phyloP scores from a whole-genome alignment of 2,797 vertebrate genomes.

The Acanthiza pusilla region DNA sequence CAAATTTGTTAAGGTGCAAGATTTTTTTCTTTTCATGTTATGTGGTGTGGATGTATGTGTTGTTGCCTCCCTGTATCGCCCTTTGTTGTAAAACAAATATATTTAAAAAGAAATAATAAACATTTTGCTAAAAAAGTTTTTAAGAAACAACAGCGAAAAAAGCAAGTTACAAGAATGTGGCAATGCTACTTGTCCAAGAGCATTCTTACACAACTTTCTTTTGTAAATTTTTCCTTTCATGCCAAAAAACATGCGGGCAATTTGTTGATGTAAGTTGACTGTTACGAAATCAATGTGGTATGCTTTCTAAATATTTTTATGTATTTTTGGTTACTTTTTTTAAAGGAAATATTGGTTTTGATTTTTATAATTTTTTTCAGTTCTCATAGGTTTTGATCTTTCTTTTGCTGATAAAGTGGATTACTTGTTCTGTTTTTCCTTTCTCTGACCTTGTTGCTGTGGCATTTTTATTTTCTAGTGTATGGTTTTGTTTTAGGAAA shows the following conservation, averaged over 20 bases:
- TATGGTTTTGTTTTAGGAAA: constrained; percentile 47
- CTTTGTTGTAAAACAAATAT: constrained; percentile 79
- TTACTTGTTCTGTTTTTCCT: constrained; percentile 80
- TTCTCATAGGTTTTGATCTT: constrained; percentile 59
- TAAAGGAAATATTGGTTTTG: constrained; percentile 57
- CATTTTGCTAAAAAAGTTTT: constrained; percentile 80
- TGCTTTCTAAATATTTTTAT: constrained; percentile 85
- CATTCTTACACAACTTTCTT: constrained; percentile 99
- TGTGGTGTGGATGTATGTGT: constrained; percentile 99
- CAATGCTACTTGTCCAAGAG: constrained; percentile 90
- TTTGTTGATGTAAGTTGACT: constrained; percentile 99
- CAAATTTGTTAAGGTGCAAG: constrained; percentile 79
- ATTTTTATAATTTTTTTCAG: constrained; percentile 60
- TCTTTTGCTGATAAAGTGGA: constrained; percentile 75
- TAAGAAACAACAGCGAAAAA: constrained; percentile 82
- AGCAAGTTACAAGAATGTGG: constrained; percentile 90
- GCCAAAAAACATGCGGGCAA: constrained; percentile 99
- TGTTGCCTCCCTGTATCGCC: constrained; percentile 94
- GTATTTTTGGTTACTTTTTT: constrained; percentile 73
- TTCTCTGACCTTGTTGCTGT: constrained; percentile 55
- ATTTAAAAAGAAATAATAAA: constrained; percentile 72
- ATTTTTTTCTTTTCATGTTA: constrained; percentile 95
- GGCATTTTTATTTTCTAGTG: constrained; percentile 65
- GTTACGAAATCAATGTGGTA: constrained; percentile 85
- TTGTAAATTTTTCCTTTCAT: constrained; percentile 99